These are phyloP conservation scores for Grus americana DNA, from an alignment of 2,113 vertebrate species.

Conservation along the genomic window DNA sequence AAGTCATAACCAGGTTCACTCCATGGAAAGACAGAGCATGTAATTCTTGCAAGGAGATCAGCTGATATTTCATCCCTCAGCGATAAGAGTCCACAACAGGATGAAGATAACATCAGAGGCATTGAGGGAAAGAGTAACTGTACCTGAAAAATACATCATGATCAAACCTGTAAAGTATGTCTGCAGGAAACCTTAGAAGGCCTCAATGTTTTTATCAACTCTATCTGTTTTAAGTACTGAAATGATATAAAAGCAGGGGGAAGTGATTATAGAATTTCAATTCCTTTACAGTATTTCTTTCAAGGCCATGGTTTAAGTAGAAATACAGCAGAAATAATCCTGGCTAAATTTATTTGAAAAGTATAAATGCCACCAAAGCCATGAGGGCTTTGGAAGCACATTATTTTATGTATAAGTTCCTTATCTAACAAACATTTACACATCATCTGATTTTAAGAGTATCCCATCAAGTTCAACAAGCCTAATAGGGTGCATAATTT, in stretches of 20 bases:
- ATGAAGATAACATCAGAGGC: conserved; percentile 57
- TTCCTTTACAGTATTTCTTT: conserved; percentile 24
- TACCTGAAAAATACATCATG: conserved; percentile 45
- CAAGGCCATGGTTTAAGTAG: not conserved
- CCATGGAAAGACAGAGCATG: conserved; percentile 11
- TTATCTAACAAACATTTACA: not conserved
- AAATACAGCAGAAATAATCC: not conserved
- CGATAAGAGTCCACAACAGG: not conserved
- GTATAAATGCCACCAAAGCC: not conserved
- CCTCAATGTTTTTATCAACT: conserved; percentile 40
- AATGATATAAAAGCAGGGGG: conserved; percentile 6
- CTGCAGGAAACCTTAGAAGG: conserved; percentile 41
- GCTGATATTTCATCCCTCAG: conserved; percentile 15
- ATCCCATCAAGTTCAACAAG: not conserved
- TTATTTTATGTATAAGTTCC: not conserved
- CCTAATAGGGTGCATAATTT: not conserved
- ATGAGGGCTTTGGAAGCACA: not conserved
- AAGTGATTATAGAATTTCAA: conserved; percentile 37
- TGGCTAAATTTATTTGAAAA: not conserved
- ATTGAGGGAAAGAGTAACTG: conserved; percentile 14
- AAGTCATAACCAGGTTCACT: not conserved
- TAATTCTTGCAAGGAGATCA: conserved; percentile 51
- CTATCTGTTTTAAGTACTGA: conserved; percentile 18
- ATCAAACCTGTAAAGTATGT: conserved; percentile 52
- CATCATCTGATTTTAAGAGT: not conserved